Conservation (phyloP, 2,888 invertebrate species). For the Ophion costatus region DNA sequence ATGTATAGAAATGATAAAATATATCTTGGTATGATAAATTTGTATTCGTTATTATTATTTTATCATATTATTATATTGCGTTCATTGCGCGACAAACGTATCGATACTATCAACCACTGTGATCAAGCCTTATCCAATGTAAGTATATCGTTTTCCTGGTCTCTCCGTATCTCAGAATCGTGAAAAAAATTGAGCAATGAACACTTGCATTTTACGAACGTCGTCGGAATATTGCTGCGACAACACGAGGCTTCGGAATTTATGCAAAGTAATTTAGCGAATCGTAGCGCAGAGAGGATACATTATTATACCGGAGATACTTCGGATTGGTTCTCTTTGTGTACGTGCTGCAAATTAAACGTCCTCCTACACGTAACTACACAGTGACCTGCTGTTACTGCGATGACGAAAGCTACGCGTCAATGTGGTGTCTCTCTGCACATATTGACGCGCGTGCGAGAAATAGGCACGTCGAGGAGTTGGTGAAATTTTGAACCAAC, state of each 20-base stretch:
- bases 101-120: too few relatives aligned
- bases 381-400: conserved; percentile 34
- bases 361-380: conserved; percentile 42
- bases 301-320: conserved; percentile 38
- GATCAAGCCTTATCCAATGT: background rate
- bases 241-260: conserved; percentile 13
- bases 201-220: background rate
- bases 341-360: conserved; percentile 59
- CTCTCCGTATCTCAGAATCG: background rate
- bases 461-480: background rate
- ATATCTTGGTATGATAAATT: background rate
- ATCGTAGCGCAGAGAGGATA: conserved; percentile 20
- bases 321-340: conserved; percentile 56
- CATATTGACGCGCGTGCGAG: background rate
- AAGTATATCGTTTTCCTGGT: background rate
- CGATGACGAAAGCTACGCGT: conserved; percentile 50
- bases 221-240: background rate
- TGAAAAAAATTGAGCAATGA: background rate
- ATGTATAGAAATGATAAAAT: background rate
- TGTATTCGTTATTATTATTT: too few relatives aligned
- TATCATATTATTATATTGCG: too few relatives aligned
- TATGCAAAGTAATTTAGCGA: conserved; percentile 39
- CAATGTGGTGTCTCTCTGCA: conserved; percentile 25
- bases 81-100: background rate
- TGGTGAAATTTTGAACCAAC: background rate